These are phyloP conservation scores for Melierax canorus DNA, from an alignment of 2,113 vertebrate genomes.

Conservation along the genomic window DNA sequence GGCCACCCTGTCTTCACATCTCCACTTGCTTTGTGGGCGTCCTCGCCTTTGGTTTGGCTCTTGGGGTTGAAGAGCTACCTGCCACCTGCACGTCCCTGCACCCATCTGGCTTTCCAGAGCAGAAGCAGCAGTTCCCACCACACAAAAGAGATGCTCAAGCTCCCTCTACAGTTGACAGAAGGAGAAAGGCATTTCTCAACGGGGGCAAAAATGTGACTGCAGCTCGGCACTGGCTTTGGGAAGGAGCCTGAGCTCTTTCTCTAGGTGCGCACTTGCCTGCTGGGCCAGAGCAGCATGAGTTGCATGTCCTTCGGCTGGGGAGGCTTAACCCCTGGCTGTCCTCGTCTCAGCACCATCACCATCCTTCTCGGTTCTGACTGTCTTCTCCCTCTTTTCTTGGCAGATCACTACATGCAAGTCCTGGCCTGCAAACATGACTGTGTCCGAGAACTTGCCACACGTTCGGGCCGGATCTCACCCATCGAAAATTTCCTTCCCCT, in stretches of 20 bases:
- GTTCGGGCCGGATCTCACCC: slow-evolving; percentile 89
- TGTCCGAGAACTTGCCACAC: slow-evolving; percentile 88
- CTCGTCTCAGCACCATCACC: not conserved
- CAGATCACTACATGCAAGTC: slow-evolving; percentile 95
- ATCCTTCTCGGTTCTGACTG: not conserved
- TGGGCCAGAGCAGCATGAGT: not conserved
- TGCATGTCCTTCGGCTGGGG: not conserved
- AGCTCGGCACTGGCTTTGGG: not conserved
- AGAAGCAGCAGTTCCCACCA: not conserved
- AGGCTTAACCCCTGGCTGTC: not conserved
- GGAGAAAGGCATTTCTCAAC: not conserved
- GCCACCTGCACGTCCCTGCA: not conserved
- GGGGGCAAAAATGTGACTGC: not conserved
- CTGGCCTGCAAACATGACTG: slow-evolving; percentile 92
- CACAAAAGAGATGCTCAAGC: slow-evolving; percentile 11
- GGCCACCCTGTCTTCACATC: not conserved
- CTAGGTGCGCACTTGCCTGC: fast-evolving
- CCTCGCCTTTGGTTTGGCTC: not conserved
- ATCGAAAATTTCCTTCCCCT: slow-evolving; percentile 95
- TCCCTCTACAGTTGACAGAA: slow-evolving; percentile 35
- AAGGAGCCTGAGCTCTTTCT: not conserved
- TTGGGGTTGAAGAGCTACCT: not conserved
- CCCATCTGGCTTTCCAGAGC: not conserved
- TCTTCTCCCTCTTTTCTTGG: not conserved
- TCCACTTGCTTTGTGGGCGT: not conserved